Evolutionary conservation across 2,797 vertebrate genomes (phyloP).

Genomic region (Phylloscopus collybita): DNA sequence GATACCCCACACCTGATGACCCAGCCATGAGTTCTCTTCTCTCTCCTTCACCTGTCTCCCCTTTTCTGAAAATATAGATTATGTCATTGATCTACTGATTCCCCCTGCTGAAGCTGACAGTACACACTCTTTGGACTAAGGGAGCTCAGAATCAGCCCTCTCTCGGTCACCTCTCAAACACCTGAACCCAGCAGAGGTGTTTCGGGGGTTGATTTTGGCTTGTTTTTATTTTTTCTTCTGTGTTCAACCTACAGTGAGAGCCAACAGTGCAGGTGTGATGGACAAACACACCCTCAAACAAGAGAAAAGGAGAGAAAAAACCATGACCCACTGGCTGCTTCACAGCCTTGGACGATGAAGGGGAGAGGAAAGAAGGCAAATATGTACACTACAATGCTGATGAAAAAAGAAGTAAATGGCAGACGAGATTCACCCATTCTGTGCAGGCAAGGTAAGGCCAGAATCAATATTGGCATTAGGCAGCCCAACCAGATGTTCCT

Average conservation of each 20-base stretch:
- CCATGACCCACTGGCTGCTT: background rate
- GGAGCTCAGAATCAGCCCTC: background rate
- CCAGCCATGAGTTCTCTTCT: accelerated
- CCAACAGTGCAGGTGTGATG: background rate
- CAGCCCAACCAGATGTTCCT: slow-evolving; percentile 43
- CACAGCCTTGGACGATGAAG: background rate
- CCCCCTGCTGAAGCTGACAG: background rate
- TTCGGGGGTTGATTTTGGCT: background rate
- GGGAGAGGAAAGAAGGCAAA: slow-evolving; percentile 42
- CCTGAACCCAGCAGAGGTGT: background rate
- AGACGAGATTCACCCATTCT: slow-evolving; percentile 18
- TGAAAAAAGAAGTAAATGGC: slow-evolving; percentile 27
- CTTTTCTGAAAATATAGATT: background rate
- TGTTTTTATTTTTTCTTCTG: background rate
- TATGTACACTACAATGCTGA: slow-evolving; percentile 27
- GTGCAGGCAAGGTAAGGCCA: slow-evolving; percentile 66
- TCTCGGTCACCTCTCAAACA: accelerated
- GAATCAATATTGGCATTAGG: slow-evolving; percentile 71
- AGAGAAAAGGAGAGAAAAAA: slow-evolving; percentile 11
- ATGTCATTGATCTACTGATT: accelerated
- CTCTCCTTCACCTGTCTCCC: background rate
- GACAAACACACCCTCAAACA: slow-evolving; percentile 69
- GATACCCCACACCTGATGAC: accelerated
- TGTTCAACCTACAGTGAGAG: background rate
- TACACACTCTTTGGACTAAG: background rate